These are phyloP conservation scores for Erebia ligea DNA, from an alignment of 2,888 invertebrate species.

Conservation along the genomic window DNA sequence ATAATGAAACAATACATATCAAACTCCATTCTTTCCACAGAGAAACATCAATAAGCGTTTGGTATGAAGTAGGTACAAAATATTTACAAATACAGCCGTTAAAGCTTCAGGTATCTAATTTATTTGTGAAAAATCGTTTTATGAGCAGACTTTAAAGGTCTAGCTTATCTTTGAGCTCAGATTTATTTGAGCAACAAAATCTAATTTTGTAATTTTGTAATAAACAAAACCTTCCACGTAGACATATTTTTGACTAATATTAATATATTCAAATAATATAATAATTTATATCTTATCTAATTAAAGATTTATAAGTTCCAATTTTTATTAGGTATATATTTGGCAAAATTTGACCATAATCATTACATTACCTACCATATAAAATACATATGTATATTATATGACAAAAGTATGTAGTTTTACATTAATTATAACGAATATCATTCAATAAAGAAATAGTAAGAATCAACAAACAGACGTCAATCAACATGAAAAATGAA, in stretches of 20 bases:
- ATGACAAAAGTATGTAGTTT: too few species aligned
- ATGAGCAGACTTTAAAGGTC: not conserved
- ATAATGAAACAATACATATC: conserved; percentile 21
- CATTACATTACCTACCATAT: not conserved
- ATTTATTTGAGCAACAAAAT: conserved; percentile 9
- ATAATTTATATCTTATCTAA: conserved; percentile 1
- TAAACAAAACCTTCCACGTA: not conserved
- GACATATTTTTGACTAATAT: not conserved
- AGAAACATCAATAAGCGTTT: conserved; percentile 19
- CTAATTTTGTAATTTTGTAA: not conserved
- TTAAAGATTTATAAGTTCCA: not conserved
- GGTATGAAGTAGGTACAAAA: conserved; percentile 6
- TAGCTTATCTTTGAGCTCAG: conserved; percentile 5
- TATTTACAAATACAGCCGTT: not conserved
- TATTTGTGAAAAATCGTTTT: conserved; percentile 8
- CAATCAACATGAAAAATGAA: too few species aligned
- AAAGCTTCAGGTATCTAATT: not conserved
- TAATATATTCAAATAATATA: not conserved
- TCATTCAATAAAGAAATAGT: not conserved
- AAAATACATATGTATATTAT: not conserved
- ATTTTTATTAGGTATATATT: not conserved
- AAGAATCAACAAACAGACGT: not conserved
- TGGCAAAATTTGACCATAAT: conserved; percentile 14
- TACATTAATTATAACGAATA: not conserved
- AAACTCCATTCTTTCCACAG: conserved; percentile 14